Evolutionary conservation across 2,888 invertebrate genomes (phyloP).

Genomic region (Chromoteleia sp.): DNA sequence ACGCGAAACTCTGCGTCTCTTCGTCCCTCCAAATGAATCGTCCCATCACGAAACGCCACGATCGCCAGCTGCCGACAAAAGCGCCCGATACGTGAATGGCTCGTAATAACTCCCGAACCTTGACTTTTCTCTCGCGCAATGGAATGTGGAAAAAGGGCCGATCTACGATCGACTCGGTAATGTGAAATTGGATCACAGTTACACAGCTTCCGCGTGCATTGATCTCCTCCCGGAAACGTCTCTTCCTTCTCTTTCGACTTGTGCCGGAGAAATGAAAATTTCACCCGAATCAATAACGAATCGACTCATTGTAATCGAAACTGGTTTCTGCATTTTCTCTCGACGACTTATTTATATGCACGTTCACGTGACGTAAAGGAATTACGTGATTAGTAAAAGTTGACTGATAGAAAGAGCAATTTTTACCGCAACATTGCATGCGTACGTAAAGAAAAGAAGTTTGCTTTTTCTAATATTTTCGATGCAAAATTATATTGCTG

Average conservation of each 20-base stretch:
- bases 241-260: conserved; percentile 41
- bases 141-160: conserved; percentile 22
- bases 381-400: conserved; percentile 61
- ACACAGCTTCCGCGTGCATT: conserved; percentile 16
- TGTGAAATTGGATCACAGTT: conserved; percentile 13
- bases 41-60: conserved; percentile 30
- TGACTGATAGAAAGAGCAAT: conserved; percentile 15
- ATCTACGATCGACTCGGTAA: conserved; percentile 10
- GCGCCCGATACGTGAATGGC: conserved; percentile 20
- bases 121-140: conserved; percentile 15
- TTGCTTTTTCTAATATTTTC: too few relatives aligned
- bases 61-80: conserved; percentile 25
- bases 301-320: conserved; percentile 38
- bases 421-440: too few relatives aligned
- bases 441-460: too few relatives aligned
- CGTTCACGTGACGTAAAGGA: conserved; percentile 24
- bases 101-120: conserved; percentile 21
- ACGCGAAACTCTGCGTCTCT: conserved; percentile 30
- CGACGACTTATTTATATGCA: conserved; percentile 14
- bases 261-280: conserved; percentile 67
- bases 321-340: conserved; percentile 35
- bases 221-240: conserved; percentile 3
- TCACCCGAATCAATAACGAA: conserved; percentile 42
- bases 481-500: too few relatives aligned
- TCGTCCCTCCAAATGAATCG: conserved; percentile 41